Conservation (phyloP, 2,113 vertebrate genomes). For the Macheiramphus alcinus region DNA sequence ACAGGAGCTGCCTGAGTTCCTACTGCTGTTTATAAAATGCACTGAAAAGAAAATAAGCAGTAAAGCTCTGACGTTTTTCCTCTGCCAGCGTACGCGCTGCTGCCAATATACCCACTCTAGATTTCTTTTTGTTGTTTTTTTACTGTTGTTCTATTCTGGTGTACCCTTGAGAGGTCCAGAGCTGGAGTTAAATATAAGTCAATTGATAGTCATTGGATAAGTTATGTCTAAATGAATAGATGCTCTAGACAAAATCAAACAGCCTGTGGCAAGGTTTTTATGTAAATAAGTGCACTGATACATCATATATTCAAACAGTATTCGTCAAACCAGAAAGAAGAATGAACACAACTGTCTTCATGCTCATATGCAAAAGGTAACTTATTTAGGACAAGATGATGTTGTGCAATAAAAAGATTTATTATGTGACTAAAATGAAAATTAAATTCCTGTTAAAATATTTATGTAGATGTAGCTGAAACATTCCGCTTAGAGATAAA, state of each 20-base stretch:
- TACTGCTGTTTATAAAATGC: neutral
- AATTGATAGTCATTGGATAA: neutral
- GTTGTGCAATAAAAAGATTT: conserved; percentile 52
- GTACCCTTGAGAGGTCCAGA: neutral
- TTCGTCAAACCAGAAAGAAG: conserved; percentile 35
- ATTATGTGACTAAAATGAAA: conserved; percentile 65
- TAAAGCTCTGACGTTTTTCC: neutral
- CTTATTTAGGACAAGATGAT: conserved; percentile 55
- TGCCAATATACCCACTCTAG: neutral
- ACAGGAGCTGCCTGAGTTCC: neutral
- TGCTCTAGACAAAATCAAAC: conserved; percentile 38
- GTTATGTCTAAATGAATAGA: conserved; percentile 23
- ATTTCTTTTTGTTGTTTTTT: neutral
- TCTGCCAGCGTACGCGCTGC: neutral
- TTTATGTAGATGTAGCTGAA: conserved; percentile 75
- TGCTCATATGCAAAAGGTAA: neutral
- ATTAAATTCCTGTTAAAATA: conserved; percentile 79
- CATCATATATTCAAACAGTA: conserved; percentile 10
- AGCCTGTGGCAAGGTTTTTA: conserved; percentile 8
- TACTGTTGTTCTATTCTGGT: neutral
- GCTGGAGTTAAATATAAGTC: neutral
- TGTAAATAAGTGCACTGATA: conserved; percentile 35
- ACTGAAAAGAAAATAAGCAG: neutral
- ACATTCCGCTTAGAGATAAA: conserved; percentile 69
- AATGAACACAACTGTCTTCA: conserved; percentile 3